phyloP scores from a whole-genome alignment of 2,113 vertebrate genomes.

The Phrynocephalus versicolor region DNA sequence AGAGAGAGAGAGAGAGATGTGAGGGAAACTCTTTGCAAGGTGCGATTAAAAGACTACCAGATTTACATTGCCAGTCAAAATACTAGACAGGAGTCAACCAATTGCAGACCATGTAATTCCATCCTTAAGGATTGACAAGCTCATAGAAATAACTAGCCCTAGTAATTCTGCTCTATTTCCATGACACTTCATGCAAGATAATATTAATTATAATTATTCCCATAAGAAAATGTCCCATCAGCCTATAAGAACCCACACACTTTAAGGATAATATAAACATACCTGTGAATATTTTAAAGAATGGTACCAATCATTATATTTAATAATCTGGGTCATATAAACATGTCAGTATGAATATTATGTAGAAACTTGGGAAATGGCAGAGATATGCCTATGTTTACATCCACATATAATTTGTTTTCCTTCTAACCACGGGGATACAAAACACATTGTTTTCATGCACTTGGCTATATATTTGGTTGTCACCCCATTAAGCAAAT shows the following conservation, averaged over 20 bases:
- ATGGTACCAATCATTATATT: too few relatives aligned
- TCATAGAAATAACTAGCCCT: neutral
- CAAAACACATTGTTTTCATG: neutral
- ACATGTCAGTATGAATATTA: too few relatives aligned
- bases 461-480: neutral
- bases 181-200: neutral
- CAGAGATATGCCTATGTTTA: too few relatives aligned
- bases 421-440: too few relatives aligned
- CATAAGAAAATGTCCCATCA: too few relatives aligned
- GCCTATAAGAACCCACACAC: neutral
- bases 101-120: neutral
- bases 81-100: neutral
- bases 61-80: neutral
- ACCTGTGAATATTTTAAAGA: too few relatives aligned
- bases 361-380: too few relatives aligned
- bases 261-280: too few relatives aligned
- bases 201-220: too few relatives aligned
- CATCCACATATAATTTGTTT: too few relatives aligned
- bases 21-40: neutral
- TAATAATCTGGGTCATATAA: too few relatives aligned
- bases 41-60: neutral
- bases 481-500: neutral
- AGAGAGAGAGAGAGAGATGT: too few relatives aligned
- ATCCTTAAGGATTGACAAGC: neutral
- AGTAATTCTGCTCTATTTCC: neutral